These are phyloP conservation scores for Spheniscus humboldti DNA, from an alignment of 2,797 vertebrate genomes.

Conservation along the genomic window DNA sequence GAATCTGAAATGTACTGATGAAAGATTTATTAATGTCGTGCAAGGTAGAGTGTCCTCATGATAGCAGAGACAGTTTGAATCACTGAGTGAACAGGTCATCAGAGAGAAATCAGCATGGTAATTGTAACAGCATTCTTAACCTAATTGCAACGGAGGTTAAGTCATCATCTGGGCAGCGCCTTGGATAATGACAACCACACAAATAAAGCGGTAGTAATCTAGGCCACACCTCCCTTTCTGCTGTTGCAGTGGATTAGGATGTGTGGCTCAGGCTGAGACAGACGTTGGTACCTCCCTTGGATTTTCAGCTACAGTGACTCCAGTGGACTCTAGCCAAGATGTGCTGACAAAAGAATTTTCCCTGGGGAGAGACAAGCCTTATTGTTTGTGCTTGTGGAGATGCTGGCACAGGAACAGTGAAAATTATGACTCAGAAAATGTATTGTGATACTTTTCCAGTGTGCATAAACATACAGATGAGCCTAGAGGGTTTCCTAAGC, in stretches of 20 bases:
- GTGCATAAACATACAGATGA: not conserved
- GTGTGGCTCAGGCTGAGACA: not conserved
- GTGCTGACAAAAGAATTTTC: not conserved
- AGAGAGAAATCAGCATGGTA: not conserved
- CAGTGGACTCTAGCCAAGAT: not conserved
- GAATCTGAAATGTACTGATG: conserved; percentile 54
- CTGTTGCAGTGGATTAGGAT: not conserved
- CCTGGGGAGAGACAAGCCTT: not conserved
- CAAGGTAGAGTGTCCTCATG: conserved; percentile 15
- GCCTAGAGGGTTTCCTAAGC: not conserved
- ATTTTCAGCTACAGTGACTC: not conserved
- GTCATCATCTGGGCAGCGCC: not conserved
- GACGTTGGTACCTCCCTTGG: not conserved
- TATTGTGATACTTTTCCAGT: not conserved
- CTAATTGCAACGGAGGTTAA: conserved; percentile 4
- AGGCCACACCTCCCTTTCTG: not conserved
- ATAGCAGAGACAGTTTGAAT: conserved; percentile 29
- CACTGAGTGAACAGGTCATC: not conserved
- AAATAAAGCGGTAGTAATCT: not conserved
- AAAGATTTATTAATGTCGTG: conserved; percentile 62
- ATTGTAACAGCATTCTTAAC: not conserved
- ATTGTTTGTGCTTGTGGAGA: not conserved
- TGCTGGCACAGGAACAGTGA: not conserved
- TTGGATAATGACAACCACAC: not conserved
- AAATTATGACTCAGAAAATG: not conserved